Base-by-base conservation (phyloP, 2,888 invertebrate genomes). In the Diachrysia chrysitis region DNA sequence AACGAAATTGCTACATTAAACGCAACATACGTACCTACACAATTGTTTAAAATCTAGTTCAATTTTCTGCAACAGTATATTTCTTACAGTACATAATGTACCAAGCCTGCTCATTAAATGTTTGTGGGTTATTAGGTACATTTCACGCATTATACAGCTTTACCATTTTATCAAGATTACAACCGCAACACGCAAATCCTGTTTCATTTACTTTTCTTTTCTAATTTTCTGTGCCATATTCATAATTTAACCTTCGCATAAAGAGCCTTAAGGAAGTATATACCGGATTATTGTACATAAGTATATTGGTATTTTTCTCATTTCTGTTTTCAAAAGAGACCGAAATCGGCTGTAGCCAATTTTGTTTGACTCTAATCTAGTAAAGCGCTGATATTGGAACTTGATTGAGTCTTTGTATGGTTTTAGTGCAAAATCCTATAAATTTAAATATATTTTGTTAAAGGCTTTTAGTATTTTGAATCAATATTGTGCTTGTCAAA, bases 131-230 rank as follows among this genome's bases (percentile, higher is more conserved):
- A 71, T 71, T 48, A 53, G 69, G 73, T 73, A 70, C 79, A 76
- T 71, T 80, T 69, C 71, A 63, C 54, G 59, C 59, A 79, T 76
- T 79, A 73, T 68, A 78, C 67, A 53, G 67, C 73, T 66, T 71
- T 76, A 69, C 54, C 70, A 61, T 79, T 81, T 79, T 79, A 82
- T 82, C 82, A 82, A 79, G 77, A 79, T 82, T 81, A 82, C 69
- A 59, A 32, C 63, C 57, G 67, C 68, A 71, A 55, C 77, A 80
- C 82, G 79, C 82, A 76, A 76, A 82, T 76, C 73, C 73, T 58
- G 68, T 68, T 79, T 79, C 82, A 82, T 82, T 80, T 80, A 82
- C 69, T 73, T 82, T 76, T 66, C 66, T 76, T 78, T 81, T 68
- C 75, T 78, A 76, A 79, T 82, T 79, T 81, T 79, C 69, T 58